These are phyloP conservation scores for Platygyra sinensis DNA, from an alignment of 64 coral and sea anemone species.

Conservation along the genomic window DNA sequence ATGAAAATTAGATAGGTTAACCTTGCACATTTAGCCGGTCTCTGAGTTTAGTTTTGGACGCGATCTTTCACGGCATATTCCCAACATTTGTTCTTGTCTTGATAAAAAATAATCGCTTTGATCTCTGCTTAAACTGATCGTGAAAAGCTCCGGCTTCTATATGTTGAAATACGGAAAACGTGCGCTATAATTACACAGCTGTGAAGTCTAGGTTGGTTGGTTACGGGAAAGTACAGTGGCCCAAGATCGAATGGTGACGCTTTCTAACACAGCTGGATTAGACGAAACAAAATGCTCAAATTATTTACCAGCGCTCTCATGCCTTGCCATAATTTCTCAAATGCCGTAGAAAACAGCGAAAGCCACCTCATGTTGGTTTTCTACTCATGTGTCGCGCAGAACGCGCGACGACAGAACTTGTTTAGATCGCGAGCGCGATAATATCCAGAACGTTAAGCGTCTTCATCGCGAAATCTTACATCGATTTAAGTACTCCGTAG, in stretches of 20 bases:
- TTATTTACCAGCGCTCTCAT: neutral
- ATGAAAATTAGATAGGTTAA: neutral
- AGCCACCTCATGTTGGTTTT: neutral
- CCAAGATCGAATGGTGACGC: conserved; percentile 14
- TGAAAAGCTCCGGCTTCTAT: neutral
- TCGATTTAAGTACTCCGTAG: neutral
- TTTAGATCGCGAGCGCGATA: conserved; percentile 1
- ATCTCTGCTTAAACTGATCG: neutral
- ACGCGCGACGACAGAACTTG: neutral
- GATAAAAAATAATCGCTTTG: neutral
- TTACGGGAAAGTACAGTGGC: neutral
- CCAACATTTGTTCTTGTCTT: neutral
- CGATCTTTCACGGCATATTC: neutral
- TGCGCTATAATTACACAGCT: conserved; percentile 29
- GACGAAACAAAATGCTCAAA: neutral
- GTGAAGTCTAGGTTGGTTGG: neutral
- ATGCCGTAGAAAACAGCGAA: neutral
- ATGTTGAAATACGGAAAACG: conserved; percentile 6
- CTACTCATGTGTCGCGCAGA: neutral
- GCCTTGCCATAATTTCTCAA: neutral
- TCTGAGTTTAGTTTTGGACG: neutral
- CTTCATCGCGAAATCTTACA: neutral
- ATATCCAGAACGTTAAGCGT: neutral
- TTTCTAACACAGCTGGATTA: neutral
- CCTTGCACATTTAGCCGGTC: neutral